Base-by-base conservation (phyloP, 2,797 vertebrate species). In the Mionectes olivaceus region DNA sequence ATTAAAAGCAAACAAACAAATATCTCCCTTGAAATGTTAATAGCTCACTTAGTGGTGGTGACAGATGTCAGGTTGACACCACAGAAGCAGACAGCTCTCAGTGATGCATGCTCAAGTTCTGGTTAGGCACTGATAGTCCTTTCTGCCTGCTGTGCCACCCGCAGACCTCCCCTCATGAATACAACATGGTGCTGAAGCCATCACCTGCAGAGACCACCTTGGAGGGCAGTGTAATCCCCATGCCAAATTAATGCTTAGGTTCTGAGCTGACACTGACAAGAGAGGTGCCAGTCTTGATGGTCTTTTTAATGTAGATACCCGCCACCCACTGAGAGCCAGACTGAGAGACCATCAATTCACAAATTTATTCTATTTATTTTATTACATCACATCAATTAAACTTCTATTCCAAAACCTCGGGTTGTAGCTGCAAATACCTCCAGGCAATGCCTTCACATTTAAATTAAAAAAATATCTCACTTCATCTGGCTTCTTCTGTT, bases 331-430 rank as follows among this genome's bases (percentile, higher is more conserved):
- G 87, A 96, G 94, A 96, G 18, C 93, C 92, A 96, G 96, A 96
- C 96, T 94, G 87, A 95, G 93, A 96, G 91, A 82, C 95, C 95
- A 96, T 95, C 94, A 85, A 91, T 96, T 96, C 90, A 96, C 90
- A 89, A 64, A 95, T 97, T 93, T 97, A 97, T 96, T 96, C 89
- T 97, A 96, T 97, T 97, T 97, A 96, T 96, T 96, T 97, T 96
- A 96, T 97, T 89, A 97, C 96, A 91, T 97, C 96, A 95, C 80
- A 60, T 96, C 96, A 97, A 96, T 96, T 96, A 96, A 97, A 96
- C 76, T 93, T 94, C 85, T 87, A 87, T 93, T 95, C 95, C 49
- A 9, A 95, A 96, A 91, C 63, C 87, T 87, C 3, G 9, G 37
- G 78, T 84, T 93, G 83, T 91, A 93, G 92, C 67, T 88, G 92